Evolutionary conservation across 2,113 vertebrate species (phyloP).

Genomic region (Chaetorhynchus papuensis): DNA sequence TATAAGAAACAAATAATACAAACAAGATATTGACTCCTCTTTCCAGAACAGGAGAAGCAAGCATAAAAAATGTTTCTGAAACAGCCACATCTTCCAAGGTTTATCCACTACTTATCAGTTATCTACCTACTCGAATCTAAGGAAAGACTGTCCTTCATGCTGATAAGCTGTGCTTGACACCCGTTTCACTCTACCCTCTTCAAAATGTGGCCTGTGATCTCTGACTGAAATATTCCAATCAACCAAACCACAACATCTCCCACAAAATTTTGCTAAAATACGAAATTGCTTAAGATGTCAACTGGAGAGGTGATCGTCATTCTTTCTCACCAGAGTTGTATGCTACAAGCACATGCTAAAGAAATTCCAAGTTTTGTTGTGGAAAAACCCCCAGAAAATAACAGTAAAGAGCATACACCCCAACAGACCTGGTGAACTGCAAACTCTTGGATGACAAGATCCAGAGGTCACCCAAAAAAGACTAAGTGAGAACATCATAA

Average conservation of each 20-base stretch:
- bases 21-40: neutral
- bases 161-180: neutral
- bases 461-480: neutral
- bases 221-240: neutral
- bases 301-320: neutral
- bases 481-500: neutral
- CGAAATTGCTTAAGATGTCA: neutral
- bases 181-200: neutral
- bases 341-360: neutral
- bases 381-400: neutral
- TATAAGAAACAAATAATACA: neutral
- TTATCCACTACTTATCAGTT: neutral
- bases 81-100: neutral
- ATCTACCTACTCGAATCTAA: neutral
- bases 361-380: neutral
- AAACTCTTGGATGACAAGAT: neutral
- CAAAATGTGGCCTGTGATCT: neutral
- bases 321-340: neutral
- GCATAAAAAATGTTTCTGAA: neutral
- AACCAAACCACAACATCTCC: neutral
- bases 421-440: neutral
- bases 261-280: neutral
- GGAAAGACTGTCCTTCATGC: neutral
- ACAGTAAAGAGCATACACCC: neutral
- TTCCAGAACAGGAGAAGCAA: neutral